phyloP scores from a whole-genome alignment of 1,140 invertebrate species.

The Orchesella cincta region DNA sequence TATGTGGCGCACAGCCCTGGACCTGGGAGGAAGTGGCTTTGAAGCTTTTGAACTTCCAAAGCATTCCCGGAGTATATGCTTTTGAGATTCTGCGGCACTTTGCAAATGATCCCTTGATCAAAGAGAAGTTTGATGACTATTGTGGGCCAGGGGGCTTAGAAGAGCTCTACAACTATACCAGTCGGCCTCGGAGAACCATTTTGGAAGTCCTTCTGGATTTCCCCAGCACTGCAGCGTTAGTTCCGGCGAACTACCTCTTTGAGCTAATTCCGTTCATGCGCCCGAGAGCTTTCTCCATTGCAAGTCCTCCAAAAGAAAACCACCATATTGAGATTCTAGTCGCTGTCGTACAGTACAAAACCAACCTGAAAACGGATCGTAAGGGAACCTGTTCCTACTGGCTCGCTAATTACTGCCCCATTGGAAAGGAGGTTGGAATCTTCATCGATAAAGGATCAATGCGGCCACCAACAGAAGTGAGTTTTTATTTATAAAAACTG shows the following conservation, averaged over 20 bases:
- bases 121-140: slow-evolving; percentile 88
- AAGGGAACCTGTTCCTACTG: slow-evolving; percentile 93
- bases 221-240: slow-evolving; percentile 72
- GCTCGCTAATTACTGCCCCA: slow-evolving; percentile 67
- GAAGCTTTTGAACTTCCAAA: slow-evolving; percentile 61
- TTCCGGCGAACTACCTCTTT: slow-evolving; percentile 78
- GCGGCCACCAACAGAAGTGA: slow-evolving; percentile 56
- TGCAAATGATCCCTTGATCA: slow-evolving; percentile 81
- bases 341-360: slow-evolving; percentile 88
- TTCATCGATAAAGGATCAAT: slow-evolving; percentile 72
- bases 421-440: slow-evolving; percentile 64
- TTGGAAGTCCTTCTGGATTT: slow-evolving; percentile 92
- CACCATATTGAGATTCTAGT: slow-evolving; percentile 79
- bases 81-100: slow-evolving; percentile 81
- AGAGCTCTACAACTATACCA: slow-evolving; percentile 85
- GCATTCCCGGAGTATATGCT: slow-evolving; percentile 79
- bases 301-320: slow-evolving; percentile 64
- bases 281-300: slow-evolving; percentile 93
- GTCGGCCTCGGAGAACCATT: slow-evolving; percentile 81
- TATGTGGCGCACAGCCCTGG: slow-evolving; percentile 53
- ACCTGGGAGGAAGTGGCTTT: slow-evolving; percentile 40
- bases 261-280: slow-evolving; percentile 88
- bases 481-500: not conserved
- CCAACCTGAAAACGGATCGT: slow-evolving; percentile 73
- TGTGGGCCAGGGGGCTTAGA: slow-evolving; percentile 80